phyloP scores from a whole-genome alignment of 2,113 vertebrate species.

The Odobenus rosmarus region DNA sequence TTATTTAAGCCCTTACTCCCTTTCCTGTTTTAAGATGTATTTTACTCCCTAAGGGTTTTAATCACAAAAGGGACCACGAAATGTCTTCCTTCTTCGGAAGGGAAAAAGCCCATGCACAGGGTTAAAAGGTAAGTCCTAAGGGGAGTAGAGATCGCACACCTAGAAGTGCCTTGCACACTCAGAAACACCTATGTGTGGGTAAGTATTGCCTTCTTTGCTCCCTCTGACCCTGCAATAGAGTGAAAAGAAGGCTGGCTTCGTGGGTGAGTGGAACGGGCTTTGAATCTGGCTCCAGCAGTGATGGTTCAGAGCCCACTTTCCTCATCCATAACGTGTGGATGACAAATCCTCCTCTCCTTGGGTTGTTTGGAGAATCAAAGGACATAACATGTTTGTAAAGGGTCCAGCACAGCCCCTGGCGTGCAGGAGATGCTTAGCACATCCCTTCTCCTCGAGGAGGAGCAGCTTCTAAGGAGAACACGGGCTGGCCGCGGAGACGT shows the following conservation, averaged over 20 bases:
- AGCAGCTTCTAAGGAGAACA: not conserved
- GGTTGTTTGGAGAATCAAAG: not conserved
- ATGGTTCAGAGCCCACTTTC: not conserved
- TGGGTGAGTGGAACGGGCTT: not conserved
- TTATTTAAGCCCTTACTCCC: not conserved
- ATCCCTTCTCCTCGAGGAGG: not conserved
- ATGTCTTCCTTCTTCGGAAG: not conserved
- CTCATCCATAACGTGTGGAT: not conserved
- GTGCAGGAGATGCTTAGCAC: rapidly evolving
- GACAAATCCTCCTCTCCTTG: not conserved
- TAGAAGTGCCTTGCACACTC: not conserved
- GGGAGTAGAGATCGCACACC: rapidly evolving
- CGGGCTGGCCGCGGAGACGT: not conserved
- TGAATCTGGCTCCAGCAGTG: not conserved
- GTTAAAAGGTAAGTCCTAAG: not conserved
- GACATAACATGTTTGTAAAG: not conserved
- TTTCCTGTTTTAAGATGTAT: not conserved
- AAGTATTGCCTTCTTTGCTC: too few species aligned
- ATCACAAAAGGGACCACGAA: not conserved
- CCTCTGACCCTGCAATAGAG: not conserved
- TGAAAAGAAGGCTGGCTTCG: not conserved
- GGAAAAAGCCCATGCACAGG: not conserved
- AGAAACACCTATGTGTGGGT: not conserved
- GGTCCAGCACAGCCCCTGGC: not conserved
- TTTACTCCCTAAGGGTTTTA: not conserved